These are phyloP conservation scores for Donacobius atricapilla DNA, from an alignment of 2,113 vertebrate genomes.

Conservation along the genomic window DNA sequence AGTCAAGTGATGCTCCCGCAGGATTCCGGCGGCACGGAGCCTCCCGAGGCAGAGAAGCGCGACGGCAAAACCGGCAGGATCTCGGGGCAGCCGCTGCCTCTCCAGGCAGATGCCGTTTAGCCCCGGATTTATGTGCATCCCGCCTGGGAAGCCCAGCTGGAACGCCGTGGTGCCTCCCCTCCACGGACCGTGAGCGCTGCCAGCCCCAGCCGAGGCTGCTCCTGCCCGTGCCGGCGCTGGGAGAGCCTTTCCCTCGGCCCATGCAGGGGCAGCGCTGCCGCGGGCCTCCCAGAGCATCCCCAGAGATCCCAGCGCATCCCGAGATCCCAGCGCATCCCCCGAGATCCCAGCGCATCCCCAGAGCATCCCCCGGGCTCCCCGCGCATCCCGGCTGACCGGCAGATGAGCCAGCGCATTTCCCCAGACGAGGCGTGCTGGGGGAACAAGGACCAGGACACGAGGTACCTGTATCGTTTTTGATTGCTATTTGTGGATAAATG, in stretches of 20 bases:
- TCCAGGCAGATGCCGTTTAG: background rate
- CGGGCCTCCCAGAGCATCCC: background rate
- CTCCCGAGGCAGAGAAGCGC: background rate
- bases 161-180: background rate
- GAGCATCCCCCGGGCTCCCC: no score
- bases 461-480: background rate
- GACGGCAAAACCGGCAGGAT: background rate
- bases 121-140: background rate
- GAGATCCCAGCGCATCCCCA: background rate
- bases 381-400: background rate
- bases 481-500: background rate
- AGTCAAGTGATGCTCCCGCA: background rate
- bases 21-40: background rate
- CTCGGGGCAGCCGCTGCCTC: background rate
- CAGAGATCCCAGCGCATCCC: background rate
- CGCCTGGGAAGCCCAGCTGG: background rate
- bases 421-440: background rate
- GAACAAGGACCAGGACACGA: background rate
- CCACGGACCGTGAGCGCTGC: background rate
- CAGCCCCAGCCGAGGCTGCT: background rate
- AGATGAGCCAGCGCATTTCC: background rate
- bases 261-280: background rate
- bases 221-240: background rate
- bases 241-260: background rate
- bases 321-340: background rate